Base-by-base conservation (phyloP, 2,113 vertebrate genomes). In the Cnemophilus loriae region DNA sequence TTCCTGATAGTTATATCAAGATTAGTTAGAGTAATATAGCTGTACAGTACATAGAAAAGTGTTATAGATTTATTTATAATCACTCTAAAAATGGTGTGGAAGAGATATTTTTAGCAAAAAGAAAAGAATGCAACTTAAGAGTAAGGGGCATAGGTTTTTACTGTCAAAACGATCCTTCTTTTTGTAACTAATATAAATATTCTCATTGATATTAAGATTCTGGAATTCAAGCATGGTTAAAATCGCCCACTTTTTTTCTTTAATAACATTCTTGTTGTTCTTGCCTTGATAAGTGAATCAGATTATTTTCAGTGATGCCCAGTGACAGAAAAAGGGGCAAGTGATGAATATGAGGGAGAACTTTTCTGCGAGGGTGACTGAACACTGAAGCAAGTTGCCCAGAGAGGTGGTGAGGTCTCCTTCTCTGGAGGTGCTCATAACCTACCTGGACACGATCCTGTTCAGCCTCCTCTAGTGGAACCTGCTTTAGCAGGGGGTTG, bases 1-100 rank as follows among this genome's bases (percentile, higher is more conserved):
- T 96, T 92, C 32, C 76, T 88, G 69, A 81, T 89, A 44, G 64
- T 78, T 94, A 64, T 59, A 81, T 49, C 90, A 93, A 90, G 85
- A 93, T 93, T 84, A 95, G 68, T 88, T 95, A 78, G 68, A 63
- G 32, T 52, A 84, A 80, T 89, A 64, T 16, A 74, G 16, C 63
- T 67, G 20, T 74, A 74, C 33, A 64, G 10, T 55, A 59, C 47
- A 41, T 60, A 47, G 7, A 5, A 49, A 92, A 87, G 8, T 60
- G 35, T 41, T 67, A 85, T 11, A 70, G 42, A 80, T 89, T 78
- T 89, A 87, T 91, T 93, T 80, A 85, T 85, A 85, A 84, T 80
- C 24, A 32, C 26, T 74, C 42, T 50, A 68, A 87, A 93, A 93
- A 68, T 4, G 2, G 11, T 21, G 13, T 19, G 44, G 37, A 84